Conservation (phyloP, 2,888 invertebrate genomes). For the Cephus sareptanus region DNA sequence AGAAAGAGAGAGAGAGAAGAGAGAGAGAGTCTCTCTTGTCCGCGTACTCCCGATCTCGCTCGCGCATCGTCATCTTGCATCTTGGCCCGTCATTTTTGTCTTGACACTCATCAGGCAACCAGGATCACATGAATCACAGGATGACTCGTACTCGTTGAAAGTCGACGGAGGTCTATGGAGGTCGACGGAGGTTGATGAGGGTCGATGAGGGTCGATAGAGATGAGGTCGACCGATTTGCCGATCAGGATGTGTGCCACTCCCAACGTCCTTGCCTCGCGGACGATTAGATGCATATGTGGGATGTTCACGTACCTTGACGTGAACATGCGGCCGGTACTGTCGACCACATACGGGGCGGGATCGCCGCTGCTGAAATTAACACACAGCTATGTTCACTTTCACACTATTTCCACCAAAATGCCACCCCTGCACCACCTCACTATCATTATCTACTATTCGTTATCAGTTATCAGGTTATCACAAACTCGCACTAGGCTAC, state of each 20-base stretch:
- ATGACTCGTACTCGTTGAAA: too few relatives aligned
- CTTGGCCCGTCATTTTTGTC: too few relatives aligned
- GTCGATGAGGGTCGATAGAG: slow-evolving; percentile 12
- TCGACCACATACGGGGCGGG: slow-evolving; percentile 68
- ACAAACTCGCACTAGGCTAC: background rate
- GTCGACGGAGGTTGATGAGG: background rate
- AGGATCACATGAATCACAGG: too few relatives aligned
- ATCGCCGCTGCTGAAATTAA: slow-evolving; percentile 63
- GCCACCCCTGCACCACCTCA: slow-evolving; percentile 39
- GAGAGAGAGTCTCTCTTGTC: too few relatives aligned
- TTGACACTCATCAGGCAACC: too few relatives aligned
- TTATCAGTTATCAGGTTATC: slow-evolving; percentile 21
- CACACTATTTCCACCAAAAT: slow-evolving; percentile 43
- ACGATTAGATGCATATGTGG: slow-evolving; percentile 32
- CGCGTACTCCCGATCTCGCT: too few relatives aligned
- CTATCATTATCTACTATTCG: slow-evolving; percentile 24
- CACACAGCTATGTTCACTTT: slow-evolving; percentile 51
- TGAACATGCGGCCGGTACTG: slow-evolving; percentile 68
- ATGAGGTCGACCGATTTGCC: slow-evolving; percentile 5
- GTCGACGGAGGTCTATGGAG: too few relatives aligned
- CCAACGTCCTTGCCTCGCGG: slow-evolving; percentile 23
- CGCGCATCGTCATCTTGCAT: too few relatives aligned
- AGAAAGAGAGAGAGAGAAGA: too few relatives aligned
- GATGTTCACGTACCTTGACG: slow-evolving; percentile 69
- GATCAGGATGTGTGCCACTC: slow-evolving; percentile 11